Conservation (phyloP, 1,140 invertebrate species). For the Drusus annulatus region DNA sequence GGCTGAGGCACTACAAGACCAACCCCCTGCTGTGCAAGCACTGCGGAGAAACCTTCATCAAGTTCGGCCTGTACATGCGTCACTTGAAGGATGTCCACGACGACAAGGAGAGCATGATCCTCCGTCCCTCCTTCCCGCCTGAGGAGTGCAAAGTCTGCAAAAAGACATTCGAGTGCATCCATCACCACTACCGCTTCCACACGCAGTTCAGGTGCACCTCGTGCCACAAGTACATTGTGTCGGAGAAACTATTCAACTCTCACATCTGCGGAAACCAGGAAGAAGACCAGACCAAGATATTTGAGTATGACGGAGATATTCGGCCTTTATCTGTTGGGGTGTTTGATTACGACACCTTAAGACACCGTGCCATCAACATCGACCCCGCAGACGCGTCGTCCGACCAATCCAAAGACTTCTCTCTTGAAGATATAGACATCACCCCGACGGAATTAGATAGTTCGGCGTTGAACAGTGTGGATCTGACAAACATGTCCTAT, state of each 20-base stretch:
- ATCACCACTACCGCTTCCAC: constrained; percentile 69
- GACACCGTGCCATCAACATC: neutral
- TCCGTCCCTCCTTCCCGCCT: constrained; percentile 63
- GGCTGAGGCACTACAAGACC: constrained; percentile 67
- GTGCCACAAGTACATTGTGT: constrained; percentile 68
- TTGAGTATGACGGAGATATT: constrained; percentile 64
- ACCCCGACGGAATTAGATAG: constrained; percentile 33
- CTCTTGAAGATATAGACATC: constrained; percentile 41
- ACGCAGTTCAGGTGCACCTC: constrained; percentile 64
- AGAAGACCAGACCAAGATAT: constrained; percentile 65
- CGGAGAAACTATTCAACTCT: constrained; percentile 62
- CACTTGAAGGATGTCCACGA: constrained; percentile 67
- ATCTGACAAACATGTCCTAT: constrained; percentile 29
- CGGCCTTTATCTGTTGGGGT: constrained; percentile 12
- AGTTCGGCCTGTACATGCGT: constrained; percentile 67
- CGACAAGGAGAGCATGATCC: constrained; percentile 65
- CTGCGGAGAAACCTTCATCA: constrained; percentile 66
- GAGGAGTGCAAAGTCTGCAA: constrained; percentile 67
- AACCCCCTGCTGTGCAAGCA: constrained; percentile 67
- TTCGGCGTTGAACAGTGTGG: constrained; percentile 17
- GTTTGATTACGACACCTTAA: constrained; percentile 30
- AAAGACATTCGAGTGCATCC: constrained; percentile 66
- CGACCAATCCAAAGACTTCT: constrained; percentile 38
- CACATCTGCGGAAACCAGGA: constrained; percentile 64
- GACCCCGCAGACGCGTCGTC: neutral